Base-by-base conservation (phyloP, 2,888 invertebrate species). In the Brachylomia viminalis region DNA sequence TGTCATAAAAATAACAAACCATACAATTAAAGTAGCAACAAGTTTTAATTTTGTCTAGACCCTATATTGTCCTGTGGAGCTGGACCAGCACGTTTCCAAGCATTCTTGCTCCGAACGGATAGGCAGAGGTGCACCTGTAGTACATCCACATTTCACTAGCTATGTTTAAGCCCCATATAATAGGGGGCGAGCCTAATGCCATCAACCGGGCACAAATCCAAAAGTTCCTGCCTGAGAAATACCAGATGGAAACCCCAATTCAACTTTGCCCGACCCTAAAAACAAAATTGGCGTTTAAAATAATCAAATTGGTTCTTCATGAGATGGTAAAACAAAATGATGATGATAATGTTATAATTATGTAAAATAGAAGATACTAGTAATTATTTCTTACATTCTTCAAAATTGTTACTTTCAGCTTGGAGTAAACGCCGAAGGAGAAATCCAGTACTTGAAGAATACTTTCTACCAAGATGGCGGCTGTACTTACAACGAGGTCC, bases 371-470 rank as follows among this genome's bases (percentile, higher is more conserved):
- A 47, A 66, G 23, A 23, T 10, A 15, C 27, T 20, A 11, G 6
- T 23, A 33, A 49, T 30, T 23, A 33, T 33, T 67, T n/a, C 5
- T 33, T n/a, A 2, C 4, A 17, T 52, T n/a, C 20, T 38, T n/a
- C n/a, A 38, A 56, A 67, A 11, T 67, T 56, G 52, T 17, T 3
- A 17, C 11, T 67, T 67, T 10, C 71, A 87, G 87, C 23, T 84
- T 27, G 97, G 97, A 0, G 97, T 97, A 0, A 95, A 97, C 88
- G 94, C 96, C 23, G 92, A 96, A 33, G 98, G 98, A 13, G 95
- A 96, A 81, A 97, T 98, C 67, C 97, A 97, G 85, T 97, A 97
- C 85, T 88, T 98, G 47, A 97, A 97, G 70, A 92, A 94, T 49
- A 92, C 90, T 13, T 93, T 96, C 70, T 97, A 96, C 80, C 93